phyloP scores from a whole-genome alignment of 2,113 vertebrate genomes.

The Aspiorhynchus laticeps region DNA sequence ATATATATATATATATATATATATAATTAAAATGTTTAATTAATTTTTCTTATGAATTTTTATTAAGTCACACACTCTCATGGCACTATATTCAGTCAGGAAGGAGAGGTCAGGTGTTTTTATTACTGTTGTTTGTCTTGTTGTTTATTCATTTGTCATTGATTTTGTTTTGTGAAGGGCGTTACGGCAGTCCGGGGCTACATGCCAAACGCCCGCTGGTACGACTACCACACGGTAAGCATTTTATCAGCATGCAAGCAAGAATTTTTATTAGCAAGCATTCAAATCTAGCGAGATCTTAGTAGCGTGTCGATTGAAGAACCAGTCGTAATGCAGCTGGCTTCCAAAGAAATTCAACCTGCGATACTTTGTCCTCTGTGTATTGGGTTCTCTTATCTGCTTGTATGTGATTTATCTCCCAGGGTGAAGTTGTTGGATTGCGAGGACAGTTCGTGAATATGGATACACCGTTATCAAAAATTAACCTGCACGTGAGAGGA shows the following conservation, averaged over 20 bases:
- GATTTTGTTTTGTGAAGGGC: conserved; percentile 61
- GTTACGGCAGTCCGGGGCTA: conserved; percentile 64
- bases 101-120: not conserved
- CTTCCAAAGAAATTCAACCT: not conserved
- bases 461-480: conserved; percentile 68
- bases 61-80: too few species aligned
- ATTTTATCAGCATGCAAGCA: conserved; percentile 5
- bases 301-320: not conserved
- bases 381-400: not conserved
- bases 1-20: too few species aligned
- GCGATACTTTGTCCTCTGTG: not conserved
- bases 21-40: too few species aligned
- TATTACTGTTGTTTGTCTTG: not conserved
- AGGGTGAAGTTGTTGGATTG: conserved; percentile 58
- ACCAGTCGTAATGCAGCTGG: not conserved
- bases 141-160: not conserved
- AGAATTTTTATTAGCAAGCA: not conserved
- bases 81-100: too few species aligned
- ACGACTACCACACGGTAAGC: conserved; percentile 80
- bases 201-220: conserved; percentile 77
- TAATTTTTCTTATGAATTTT: too few species aligned
- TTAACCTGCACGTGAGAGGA: conserved; percentile 81
- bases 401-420: not conserved
- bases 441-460: conserved; percentile 39
- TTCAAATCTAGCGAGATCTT: not conserved